phyloP scores from a whole-genome alignment of 2,113 vertebrate genomes.

The Oreochromis aureus region DNA sequence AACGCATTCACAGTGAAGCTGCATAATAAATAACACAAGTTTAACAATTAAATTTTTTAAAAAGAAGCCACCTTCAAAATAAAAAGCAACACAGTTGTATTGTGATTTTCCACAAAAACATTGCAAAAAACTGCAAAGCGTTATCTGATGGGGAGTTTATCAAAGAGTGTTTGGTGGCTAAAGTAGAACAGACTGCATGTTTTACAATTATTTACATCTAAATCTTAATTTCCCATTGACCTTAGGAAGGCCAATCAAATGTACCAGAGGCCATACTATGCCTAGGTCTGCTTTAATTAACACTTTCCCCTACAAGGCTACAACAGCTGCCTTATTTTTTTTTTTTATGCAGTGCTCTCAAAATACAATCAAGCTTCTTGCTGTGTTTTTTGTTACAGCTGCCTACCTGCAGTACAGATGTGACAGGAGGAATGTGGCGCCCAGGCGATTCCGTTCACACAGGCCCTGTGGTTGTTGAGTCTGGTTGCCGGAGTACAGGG shows the following conservation, averaged over 20 bases:
- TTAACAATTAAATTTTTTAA: not conserved
- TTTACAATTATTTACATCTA: not conserved
- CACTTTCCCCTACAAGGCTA: accelerated
- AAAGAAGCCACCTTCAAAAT: not conserved
- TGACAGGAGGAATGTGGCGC: slow-evolving; percentile 97
- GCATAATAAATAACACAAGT: not conserved
- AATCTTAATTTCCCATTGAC: not conserved
- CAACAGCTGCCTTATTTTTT: not conserved
- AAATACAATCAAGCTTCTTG: not conserved
- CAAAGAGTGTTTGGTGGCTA: not conserved
- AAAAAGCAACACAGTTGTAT: not conserved
- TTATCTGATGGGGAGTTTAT: not conserved
- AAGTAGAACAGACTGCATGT: not conserved
- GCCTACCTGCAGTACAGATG: slow-evolving; percentile 94
- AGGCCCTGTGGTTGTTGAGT: slow-evolving; percentile 94
- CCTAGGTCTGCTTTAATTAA: not conserved
- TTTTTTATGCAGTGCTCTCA: not conserved
- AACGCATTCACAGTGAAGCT: not conserved
- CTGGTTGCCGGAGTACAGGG: slow-evolving; percentile 95
- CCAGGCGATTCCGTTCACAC: slow-evolving; percentile 97
- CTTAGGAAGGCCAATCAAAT: not conserved
- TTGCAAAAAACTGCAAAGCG: not conserved
- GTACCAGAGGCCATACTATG: not conserved
- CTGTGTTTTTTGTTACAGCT: not conserved
- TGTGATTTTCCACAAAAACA: not conserved